A percentile compares a stretch with the other conserved stretches of the same genome.
Evolutionary conservation across 2,888 invertebrate genomes (phyloP).

Genomic region (Pachliopta kotzebuea): DNA sequence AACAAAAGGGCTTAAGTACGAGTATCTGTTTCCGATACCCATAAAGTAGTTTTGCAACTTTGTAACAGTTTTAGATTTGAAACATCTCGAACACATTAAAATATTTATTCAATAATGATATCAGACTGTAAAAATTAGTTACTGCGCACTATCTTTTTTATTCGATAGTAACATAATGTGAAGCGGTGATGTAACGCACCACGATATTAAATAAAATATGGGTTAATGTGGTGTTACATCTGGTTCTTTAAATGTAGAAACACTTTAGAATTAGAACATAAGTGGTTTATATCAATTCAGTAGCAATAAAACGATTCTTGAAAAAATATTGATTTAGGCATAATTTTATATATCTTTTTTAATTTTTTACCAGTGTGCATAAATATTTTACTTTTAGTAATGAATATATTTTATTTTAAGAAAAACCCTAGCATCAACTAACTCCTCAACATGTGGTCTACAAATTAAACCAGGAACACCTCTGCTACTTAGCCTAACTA

Average conservation of each 20-base stretch:
- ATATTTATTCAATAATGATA: background rate
- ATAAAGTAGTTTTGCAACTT: too few species aligned
- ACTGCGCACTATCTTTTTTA: conserved; percentile 3
- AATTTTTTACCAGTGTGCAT: too few species aligned
- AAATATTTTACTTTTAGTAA: too few species aligned
- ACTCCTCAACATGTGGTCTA: too few species aligned
- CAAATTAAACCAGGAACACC: too few species aligned
- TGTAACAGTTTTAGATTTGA: background rate
- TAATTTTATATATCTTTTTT: too few species aligned
- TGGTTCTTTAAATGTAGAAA: conserved; percentile 13
- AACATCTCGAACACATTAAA: background rate
- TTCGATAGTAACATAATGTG: conserved; percentile 3
- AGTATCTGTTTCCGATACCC: too few species aligned
- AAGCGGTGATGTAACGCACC: conserved; percentile 10
- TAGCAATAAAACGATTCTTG: conserved; percentile 1
- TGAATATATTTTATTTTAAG: too few species aligned
- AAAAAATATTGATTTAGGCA: background rate
- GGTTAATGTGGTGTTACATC: conserved; percentile 23
- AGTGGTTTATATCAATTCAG: conserved; percentile 16
- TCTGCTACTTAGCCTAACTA: too few species aligned
- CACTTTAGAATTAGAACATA: conserved; percentile 8
- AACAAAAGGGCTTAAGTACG: too few species aligned
- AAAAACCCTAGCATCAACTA: too few species aligned
- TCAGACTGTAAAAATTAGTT: background rate
- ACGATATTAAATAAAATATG: conserved; percentile 14